Base-by-base conservation (phyloP, 1,140 invertebrate species). In the Drosophila yakuba region DNA sequence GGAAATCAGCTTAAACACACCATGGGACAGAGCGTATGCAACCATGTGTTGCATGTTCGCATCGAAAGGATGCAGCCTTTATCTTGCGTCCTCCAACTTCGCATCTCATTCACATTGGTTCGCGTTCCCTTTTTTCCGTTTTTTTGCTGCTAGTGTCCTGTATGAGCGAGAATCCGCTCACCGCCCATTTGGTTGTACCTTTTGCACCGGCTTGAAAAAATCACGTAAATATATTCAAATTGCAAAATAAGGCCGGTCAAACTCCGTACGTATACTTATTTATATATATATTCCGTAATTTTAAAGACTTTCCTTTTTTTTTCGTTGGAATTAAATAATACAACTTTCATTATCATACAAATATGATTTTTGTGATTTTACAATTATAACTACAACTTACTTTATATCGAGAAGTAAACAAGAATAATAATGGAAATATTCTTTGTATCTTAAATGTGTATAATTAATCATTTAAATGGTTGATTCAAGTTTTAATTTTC, bases 201-300 rank as follows among this genome's bases (percentile, higher is more conserved):
- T 69, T 84, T 84, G 69, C 74, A 52, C 63, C 60, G 77, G 77
- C 77, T 51, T 80, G 81, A 73, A 74, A 80, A 84, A 85, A 85
- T 78, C 81, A 85, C 78, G 82, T 64, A 68, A 52, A 78, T 80
- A 80, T 85, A 62, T 86, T 75, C 62, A 81, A 81, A 86, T 86
- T 72, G 82, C 74, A 74, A 72, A 85, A 86, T 86, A 78, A 86
- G 85, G 81, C 78, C 78, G 69, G 74, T 80, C 82, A 85, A 85
- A 80, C 3, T 4, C 23, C 23, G 2, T 4, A 80, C 82, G 78
- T 80, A 78, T 78, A 71, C 43, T 56, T 71, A 71, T 43, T 56
- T 74, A 63, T 62, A 69, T 60, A 41, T 15, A 57, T 32, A 47
- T 32, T 47, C 11, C 6, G 1, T 32, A 32, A 32, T 8, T 32